A percentile compares a stretch with the other conserved stretches of the same genome.
These are phyloP conservation scores for Ormia ochracea DNA, from an alignment of 2,888 invertebrate species.

Conservation along the genomic window DNA sequence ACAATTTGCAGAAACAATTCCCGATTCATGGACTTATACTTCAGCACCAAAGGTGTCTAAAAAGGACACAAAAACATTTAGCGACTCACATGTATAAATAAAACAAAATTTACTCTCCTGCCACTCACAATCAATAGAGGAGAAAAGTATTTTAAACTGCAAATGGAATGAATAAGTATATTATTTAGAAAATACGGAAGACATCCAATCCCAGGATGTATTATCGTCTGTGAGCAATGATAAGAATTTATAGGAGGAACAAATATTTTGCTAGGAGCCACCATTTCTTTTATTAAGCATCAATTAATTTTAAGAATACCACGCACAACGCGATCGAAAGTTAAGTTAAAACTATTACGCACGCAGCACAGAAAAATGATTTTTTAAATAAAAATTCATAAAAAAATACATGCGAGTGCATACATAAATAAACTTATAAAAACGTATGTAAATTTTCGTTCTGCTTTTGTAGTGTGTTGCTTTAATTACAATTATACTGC, in stretches of 20 bases:
- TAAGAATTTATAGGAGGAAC: constrained; percentile 29
- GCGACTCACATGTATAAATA: neutral
- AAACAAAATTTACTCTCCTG: neutral
- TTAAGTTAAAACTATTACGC: constrained; percentile 17
- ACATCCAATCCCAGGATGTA: constrained; percentile 61
- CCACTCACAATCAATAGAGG: constrained; percentile 66
- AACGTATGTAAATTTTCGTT: neutral
- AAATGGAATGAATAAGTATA: constrained; percentile 6
- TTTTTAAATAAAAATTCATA: neutral
- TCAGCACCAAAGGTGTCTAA: constrained; percentile 66
- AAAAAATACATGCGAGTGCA: no score
- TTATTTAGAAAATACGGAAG: constrained; percentile 34
- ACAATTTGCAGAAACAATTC: constrained; percentile 59
- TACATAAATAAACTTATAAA: neutral
- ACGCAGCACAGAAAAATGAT: neutral
- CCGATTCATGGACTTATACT: constrained; percentile 57
- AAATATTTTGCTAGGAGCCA: constrained; percentile 59
- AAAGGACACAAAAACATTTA: neutral
- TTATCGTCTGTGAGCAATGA: constrained; percentile 56
- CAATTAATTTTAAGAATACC: neutral
- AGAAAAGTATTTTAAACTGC: constrained; percentile 66
- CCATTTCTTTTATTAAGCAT: constrained; percentile 41
- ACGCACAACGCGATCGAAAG: constrained; percentile 1
- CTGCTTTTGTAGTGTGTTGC: neutral
- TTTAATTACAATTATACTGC: neutral